Conservation (phyloP, 2,797 vertebrate species). For the Anisognathus igniventris region DNA sequence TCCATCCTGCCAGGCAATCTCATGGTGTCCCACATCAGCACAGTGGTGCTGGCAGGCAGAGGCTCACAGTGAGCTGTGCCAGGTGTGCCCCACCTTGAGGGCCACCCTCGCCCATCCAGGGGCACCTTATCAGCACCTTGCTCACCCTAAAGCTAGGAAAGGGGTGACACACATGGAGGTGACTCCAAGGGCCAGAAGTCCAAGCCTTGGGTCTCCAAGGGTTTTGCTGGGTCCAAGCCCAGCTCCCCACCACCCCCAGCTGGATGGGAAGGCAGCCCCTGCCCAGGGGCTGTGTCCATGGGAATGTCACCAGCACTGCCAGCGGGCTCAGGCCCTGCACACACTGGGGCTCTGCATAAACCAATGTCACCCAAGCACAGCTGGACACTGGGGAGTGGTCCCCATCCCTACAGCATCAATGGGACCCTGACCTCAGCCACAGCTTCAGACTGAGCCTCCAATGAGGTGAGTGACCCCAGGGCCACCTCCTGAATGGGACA, state of each 20-base stretch:
- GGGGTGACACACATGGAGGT: not conserved
- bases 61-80: not conserved
- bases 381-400: not conserved
- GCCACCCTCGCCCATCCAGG: not conserved
- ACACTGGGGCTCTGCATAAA: not conserved
- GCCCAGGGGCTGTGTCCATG: accelerated
- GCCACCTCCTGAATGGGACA: not conserved
- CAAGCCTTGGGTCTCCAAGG: not conserved
- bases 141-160: not conserved
- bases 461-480: accelerated
- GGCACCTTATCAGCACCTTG: not conserved
- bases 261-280: not conserved
- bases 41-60: accelerated
- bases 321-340: accelerated
- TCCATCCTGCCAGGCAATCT: not conserved
- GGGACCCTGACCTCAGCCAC: not conserved
- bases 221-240: not conserved
- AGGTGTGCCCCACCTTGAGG: not conserved
- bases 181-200: not conserved
- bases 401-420: accelerated
- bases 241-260: not conserved
- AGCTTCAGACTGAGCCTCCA: not conserved
- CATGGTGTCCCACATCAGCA: not conserved
- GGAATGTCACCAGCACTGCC: not conserved
- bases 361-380: accelerated